Evolutionary conservation across 2,797 vertebrate species (phyloP).

Genomic region (Carapus acus): DNA sequence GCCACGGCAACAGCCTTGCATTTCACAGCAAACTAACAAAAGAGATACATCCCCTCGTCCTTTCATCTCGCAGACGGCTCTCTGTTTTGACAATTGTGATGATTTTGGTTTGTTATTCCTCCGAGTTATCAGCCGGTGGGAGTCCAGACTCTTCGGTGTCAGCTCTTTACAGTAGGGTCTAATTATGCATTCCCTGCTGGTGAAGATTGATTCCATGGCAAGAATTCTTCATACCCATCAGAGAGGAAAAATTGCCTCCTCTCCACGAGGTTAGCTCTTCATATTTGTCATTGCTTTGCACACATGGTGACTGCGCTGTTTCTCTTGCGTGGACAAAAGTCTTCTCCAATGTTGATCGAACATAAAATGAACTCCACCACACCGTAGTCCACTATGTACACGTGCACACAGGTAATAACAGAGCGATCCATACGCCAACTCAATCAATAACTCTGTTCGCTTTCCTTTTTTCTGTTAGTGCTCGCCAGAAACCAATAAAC

Average conservation of each 20-base stretch:
- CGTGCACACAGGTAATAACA: constrained; percentile 38
- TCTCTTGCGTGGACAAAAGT: too few relatives aligned
- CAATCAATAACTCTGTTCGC: constrained; percentile 47
- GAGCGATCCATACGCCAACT: constrained; percentile 17
- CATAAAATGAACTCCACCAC: too few relatives aligned
- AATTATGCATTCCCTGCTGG: constrained; percentile 42
- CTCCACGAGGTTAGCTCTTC: constrained; percentile 21
- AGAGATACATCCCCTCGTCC: constrained; percentile 23
- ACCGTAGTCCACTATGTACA: too few relatives aligned
- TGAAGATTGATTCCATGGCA: constrained; percentile 28
- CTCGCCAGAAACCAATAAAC: constrained; percentile 69
- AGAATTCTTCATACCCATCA: constrained; percentile 43
- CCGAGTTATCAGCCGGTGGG: constrained; percentile 41
- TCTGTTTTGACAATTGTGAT: constrained; percentile 7
- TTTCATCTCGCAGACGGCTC: constrained; percentile 14
- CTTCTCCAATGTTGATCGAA: too few relatives aligned
- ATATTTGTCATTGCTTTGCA: not conserved
- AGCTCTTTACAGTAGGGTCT: constrained; percentile 47
- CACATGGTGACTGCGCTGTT: too few relatives aligned
- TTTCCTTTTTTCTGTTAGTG: constrained; percentile 51
- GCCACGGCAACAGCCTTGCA: constrained; percentile 28
- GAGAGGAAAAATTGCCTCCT: constrained; percentile 40
- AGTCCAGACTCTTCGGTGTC: constrained; percentile 43
- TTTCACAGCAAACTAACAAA: constrained; percentile 46
- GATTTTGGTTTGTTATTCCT: constrained; percentile 23